These are phyloP conservation scores for Aphaenogaster floridana DNA, from an alignment of 1,140 invertebrate genomes.

Conservation along the genomic window DNA sequence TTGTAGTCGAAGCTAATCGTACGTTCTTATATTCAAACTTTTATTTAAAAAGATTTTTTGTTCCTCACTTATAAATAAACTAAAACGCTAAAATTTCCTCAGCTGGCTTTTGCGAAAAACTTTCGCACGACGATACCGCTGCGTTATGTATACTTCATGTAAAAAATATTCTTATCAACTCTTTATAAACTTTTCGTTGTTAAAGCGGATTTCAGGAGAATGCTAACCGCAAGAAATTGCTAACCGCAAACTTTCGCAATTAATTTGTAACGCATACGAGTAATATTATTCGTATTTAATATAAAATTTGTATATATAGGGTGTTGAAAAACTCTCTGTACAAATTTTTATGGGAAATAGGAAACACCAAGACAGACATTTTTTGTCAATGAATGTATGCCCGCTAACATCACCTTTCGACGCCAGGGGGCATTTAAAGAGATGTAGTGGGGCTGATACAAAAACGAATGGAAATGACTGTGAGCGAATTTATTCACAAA, in stretches of 20 bases:
- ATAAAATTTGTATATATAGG: not conserved
- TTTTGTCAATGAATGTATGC: too few relatives aligned
- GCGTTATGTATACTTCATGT: not conserved
- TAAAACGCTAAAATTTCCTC: not conserved
- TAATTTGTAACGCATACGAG: not conserved
- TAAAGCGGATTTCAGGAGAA: not conserved
- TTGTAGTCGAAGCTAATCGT: not conserved
- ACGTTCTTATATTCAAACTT: not conserved
- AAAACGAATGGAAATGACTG: too few relatives aligned
- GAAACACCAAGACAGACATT: too few relatives aligned
- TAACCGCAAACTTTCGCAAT: conserved; percentile 1
- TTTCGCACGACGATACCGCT: not conserved
- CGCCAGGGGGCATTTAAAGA: too few relatives aligned
- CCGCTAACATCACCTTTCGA: too few relatives aligned
- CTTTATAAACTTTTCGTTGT: not conserved
- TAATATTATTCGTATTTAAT: conserved; percentile 15
- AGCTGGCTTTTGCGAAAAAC: not conserved
- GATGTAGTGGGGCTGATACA: too few relatives aligned
- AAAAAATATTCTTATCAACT: conserved; percentile 26
- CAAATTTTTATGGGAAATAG: too few relatives aligned
- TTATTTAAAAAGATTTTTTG: conserved; percentile 5
- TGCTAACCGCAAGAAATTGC: not conserved
- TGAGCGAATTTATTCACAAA: too few relatives aligned
- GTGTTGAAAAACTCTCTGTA: too few relatives aligned
- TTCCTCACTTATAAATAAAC: not conserved